phyloP scores from a whole-genome alignment of 2,888 invertebrate species.

The Lamellibrachia satsuma region DNA sequence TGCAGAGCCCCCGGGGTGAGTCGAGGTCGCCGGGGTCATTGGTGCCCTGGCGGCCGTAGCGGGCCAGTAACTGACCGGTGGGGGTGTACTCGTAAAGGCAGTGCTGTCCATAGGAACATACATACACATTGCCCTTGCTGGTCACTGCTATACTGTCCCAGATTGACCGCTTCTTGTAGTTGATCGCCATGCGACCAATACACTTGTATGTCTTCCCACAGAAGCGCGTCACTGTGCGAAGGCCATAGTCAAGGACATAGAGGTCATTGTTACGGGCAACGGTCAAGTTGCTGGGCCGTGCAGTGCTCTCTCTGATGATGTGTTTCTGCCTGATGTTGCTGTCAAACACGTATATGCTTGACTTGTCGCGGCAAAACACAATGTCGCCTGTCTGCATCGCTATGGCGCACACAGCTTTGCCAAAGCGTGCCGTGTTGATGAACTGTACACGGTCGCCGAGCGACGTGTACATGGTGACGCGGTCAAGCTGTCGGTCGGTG shows the following conservation, averaged over 20 bases:
- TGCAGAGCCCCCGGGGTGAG: constrained; percentile 33
- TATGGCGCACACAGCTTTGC: constrained; percentile 27
- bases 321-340: constrained; percentile 28
- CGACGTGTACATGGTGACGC: constrained; percentile 20
- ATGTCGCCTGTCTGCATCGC: constrained; percentile 28
- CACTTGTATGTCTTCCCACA: constrained; percentile 29
- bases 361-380: constrained; percentile 34
- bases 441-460: constrained; percentile 7
- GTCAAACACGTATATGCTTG: constrained; percentile 33
- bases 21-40: constrained; percentile 34
- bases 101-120: constrained; percentile 32
- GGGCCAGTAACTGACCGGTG: constrained; percentile 28
- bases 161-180: constrained; percentile 31
- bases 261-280: constrained; percentile 24
- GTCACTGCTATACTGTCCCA: constrained; percentile 36
- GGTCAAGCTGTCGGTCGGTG: constrained; percentile 36
- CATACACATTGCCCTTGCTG: constrained; percentile 33
- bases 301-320: constrained; percentile 32
- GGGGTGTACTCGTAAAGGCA: constrained; percentile 35
- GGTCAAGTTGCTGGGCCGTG: constrained; percentile 31
- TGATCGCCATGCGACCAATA: constrained; percentile 21
- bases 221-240: constrained; percentile 29
- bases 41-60: constrained; percentile 34
- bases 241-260: constrained; percentile 32
- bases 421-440: constrained; percentile 28